Conservation (phyloP, 2,797 vertebrate genomes). For the Tokudaia muenninki region DNA sequence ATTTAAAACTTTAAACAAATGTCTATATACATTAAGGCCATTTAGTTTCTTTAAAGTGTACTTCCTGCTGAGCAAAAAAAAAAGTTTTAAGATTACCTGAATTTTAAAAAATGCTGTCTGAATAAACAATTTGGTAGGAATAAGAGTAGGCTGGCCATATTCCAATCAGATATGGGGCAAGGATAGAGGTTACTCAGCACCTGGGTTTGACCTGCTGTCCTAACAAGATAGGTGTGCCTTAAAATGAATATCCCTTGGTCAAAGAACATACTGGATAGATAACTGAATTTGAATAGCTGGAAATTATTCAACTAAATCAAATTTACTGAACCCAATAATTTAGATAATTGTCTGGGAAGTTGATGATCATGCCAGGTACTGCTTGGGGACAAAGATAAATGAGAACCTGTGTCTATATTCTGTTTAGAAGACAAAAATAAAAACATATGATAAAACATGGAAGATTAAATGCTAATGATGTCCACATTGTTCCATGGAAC, state of each 20-base stretch:
- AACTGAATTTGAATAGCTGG: conserved; percentile 45
- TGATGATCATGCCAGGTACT: conserved; percentile 57
- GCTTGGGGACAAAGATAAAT: conserved; percentile 59
- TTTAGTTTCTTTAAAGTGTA: conserved; percentile 46
- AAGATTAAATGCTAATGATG: conserved; percentile 50
- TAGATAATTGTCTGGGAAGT: conserved; percentile 61
- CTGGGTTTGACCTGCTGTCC: background rate
- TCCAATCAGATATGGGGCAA: conserved; percentile 36
- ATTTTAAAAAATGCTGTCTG: conserved; percentile 59
- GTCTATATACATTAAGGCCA: background rate
- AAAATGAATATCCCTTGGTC: conserved; percentile 45
- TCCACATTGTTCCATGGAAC: conserved; percentile 2
- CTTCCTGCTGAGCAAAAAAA: conserved; percentile 27
- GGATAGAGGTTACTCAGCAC: background rate
- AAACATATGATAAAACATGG: conserved; percentile 63
- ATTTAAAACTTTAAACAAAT: conserved; percentile 49
- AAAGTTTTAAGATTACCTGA: conserved; percentile 22
- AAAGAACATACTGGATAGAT: conserved; percentile 58
- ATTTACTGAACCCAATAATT: conserved; percentile 49
- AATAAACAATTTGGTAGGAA: conserved; percentile 69
- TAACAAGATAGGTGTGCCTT: conserved; percentile 42
- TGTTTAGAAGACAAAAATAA: conserved; percentile 56
- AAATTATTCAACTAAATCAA: conserved; percentile 66
- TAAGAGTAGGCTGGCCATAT: conserved; percentile 48
- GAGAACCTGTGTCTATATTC: conserved; percentile 58